These are phyloP conservation scores for Heliangelus exortis DNA, from an alignment of 2,797 vertebrate species.

Conservation along the genomic window DNA sequence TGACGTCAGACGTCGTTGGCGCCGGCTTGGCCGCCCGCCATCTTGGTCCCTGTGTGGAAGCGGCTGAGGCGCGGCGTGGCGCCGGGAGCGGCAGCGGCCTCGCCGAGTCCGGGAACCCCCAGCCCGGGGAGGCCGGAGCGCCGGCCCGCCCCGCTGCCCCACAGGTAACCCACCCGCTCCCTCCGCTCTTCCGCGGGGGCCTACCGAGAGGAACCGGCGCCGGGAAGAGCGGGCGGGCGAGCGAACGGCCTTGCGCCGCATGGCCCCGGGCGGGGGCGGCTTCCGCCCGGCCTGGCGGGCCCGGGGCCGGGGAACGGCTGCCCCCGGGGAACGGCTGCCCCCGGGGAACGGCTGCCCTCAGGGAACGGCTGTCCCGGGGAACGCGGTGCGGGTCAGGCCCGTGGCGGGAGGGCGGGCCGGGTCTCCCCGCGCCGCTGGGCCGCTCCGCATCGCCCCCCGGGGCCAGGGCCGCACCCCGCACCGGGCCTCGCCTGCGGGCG, in stretches of 20 bases:
- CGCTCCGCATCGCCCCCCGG: neutral
- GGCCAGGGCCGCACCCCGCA: neutral
- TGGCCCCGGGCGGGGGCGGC: slow-evolving; percentile 28
- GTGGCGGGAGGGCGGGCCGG: neutral
- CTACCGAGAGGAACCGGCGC: neutral
- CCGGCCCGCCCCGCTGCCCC: neutral
- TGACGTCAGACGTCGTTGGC: slow-evolving; percentile 64
- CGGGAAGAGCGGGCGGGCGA: neutral
- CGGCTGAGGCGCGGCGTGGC: neutral
- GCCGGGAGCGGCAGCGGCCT: slow-evolving; percentile 16
- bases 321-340: neutral
- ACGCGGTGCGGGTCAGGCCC: neutral
- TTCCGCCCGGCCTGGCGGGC: neutral
- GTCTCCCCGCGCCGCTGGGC: neutral
- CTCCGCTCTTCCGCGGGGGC: too few species aligned
- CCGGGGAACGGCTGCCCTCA: neutral
- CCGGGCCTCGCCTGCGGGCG: neutral
- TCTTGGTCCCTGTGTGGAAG: slow-evolving; percentile 61
- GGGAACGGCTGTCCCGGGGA: too few species aligned
- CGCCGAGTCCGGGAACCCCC: neutral
- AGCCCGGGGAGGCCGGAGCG: neutral
- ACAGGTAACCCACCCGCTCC: neutral
- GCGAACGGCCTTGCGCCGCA: slow-evolving; percentile 6
- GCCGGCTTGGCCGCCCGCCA: slow-evolving; percentile 69
- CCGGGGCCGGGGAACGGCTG: too few species aligned